phyloP scores from a whole-genome alignment of 1,140 invertebrate genomes.

The Scaptomyza graminum region DNA sequence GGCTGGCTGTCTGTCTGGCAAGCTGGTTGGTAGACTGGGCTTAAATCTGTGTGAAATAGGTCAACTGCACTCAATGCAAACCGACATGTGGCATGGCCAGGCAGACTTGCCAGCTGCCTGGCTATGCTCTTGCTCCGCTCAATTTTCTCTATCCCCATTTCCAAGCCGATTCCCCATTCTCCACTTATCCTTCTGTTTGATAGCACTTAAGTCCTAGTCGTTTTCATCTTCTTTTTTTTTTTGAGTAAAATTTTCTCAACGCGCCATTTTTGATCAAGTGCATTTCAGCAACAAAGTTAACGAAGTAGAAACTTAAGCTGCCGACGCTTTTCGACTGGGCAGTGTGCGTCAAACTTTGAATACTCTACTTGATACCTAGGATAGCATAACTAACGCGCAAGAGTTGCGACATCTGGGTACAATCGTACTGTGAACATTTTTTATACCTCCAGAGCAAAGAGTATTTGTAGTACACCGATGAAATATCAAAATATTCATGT shows the following conservation, averaged over 20 bases:
- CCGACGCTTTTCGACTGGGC: constrained; percentile 21
- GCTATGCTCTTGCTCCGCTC: constrained; percentile 3
- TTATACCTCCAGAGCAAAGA: constrained; percentile 2
- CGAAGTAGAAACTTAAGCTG: constrained; percentile 70
- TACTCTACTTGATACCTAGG: neutral
- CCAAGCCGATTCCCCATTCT: neutral
- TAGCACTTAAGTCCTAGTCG: constrained; percentile 31
- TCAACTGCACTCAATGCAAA: constrained; percentile 66
- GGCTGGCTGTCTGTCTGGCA: constrained; percentile 20
- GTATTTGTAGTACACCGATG: constrained; percentile 14
- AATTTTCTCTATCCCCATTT: neutral
- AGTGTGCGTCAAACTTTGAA: constrained; percentile 12
- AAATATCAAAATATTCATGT: neutral
- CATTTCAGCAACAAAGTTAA: constrained; percentile 64
- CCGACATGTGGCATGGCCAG: constrained; percentile 56
- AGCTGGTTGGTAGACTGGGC: constrained; percentile 20
- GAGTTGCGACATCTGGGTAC: neutral
- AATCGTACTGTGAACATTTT: too few relatives aligned
- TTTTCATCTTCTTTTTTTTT: constrained; percentile 39
- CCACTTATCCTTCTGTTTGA: constrained; percentile 19
- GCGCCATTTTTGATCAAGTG: constrained; percentile 75
- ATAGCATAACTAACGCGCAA: neutral
- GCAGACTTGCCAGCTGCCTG: constrained; percentile 30
- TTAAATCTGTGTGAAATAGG: constrained; percentile 60
- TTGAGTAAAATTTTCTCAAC: constrained; percentile 38